These are phyloP conservation scores for Therioaphis trifolii DNA, from an alignment of 2,888 invertebrate species.

Conservation along the genomic window DNA sequence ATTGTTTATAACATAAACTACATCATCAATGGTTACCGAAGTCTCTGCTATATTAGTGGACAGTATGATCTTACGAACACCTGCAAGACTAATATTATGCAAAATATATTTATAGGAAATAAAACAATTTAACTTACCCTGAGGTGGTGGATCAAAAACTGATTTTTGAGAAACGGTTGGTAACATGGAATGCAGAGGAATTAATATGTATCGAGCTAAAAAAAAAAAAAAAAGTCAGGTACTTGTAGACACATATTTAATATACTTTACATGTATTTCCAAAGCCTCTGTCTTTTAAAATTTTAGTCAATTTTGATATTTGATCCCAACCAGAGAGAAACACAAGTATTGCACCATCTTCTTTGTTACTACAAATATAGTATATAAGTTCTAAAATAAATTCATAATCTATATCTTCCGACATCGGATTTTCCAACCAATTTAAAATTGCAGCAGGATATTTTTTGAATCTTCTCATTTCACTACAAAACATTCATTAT, in stretches of 20 bases:
- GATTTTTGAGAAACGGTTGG: slow-evolving; percentile 83
- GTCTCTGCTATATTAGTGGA: slow-evolving; percentile 96
- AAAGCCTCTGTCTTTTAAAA: slow-evolving; percentile 58
- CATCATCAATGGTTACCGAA: slow-evolving; percentile 94
- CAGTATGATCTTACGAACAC: slow-evolving; percentile 84
- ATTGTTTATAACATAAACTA: slow-evolving; percentile 90
- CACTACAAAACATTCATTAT: slow-evolving; percentile 34
- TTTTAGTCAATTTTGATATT: slow-evolving; percentile 73
- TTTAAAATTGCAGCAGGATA: slow-evolving; percentile 74
- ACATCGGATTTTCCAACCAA: slow-evolving; percentile 74
- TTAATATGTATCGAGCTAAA: slow-evolving; percentile 73
- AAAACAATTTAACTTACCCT: slow-evolving; percentile 66
- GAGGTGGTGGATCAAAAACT: slow-evolving; percentile 80
- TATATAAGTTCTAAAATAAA: slow-evolving; percentile 77
- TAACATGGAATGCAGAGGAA: slow-evolving; percentile 89
- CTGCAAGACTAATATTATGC: slow-evolving; percentile 64
- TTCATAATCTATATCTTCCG: slow-evolving; percentile 78
- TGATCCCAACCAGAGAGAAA: slow-evolving; percentile 85
- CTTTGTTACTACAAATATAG: slow-evolving; percentile 75
- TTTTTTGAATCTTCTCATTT: slow-evolving; percentile 55
- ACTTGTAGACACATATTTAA: background rate
- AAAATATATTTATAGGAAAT: slow-evolving; percentile 16
- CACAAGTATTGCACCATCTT: slow-evolving; percentile 84
- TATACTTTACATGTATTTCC: slow-evolving; percentile 50
- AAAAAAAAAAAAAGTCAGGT: slow-evolving; percentile 31